Evolutionary conservation across 2,888 invertebrate genomes (phyloP), one percentile per base, ranked within the genome.

Genomic region (Eudasyphora cyanicolor): DNA sequence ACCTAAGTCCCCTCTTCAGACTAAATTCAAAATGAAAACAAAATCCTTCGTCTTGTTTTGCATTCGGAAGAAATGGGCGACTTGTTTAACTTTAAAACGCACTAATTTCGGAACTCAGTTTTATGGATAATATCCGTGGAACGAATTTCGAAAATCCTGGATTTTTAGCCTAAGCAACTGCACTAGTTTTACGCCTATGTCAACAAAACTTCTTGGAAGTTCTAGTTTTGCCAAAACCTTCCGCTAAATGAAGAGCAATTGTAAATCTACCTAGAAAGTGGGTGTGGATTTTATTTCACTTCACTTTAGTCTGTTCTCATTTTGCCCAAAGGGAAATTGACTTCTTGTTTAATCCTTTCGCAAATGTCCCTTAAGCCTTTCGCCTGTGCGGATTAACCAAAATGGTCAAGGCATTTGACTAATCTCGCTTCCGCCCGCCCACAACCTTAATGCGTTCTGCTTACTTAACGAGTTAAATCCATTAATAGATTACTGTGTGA

Each of bases 281-380:
- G 14, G 51, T 17, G 76, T 17, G 14, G 5, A 62, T 62, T 7
- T 29, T 29, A 29, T 35, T 35, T 60, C 27, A 14, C 17, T 35
- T 27, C 38, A 38, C 64, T 35, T 70, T 17, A 17, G 6, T n/a
- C 51, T 62, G 12, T 17, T 17, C 54, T 70, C 19, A 73, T 82
- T 81, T 49, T 74, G 57, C 49, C 32, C 14, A 42, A 71, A n/a
- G 38, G 17, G 74, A 76, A 76, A 57, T 76, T 70, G 42, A 73
- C 60, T 76, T 73, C 35, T 49, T 27, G 32, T 82, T 76, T 85
- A 86, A 86, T 83, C 86, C 86, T 85, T 86, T 83, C 42, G 8
- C 60, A 49, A 73, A 64, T 73, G 38, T 60, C 42, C 21, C 49
- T 32, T 19, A 70, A 83, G 17, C 57, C 60, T 69, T 70, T 62